phyloP scores from a whole-genome alignment of 2,797 vertebrate species.

The Oophaga sylvatica region DNA sequence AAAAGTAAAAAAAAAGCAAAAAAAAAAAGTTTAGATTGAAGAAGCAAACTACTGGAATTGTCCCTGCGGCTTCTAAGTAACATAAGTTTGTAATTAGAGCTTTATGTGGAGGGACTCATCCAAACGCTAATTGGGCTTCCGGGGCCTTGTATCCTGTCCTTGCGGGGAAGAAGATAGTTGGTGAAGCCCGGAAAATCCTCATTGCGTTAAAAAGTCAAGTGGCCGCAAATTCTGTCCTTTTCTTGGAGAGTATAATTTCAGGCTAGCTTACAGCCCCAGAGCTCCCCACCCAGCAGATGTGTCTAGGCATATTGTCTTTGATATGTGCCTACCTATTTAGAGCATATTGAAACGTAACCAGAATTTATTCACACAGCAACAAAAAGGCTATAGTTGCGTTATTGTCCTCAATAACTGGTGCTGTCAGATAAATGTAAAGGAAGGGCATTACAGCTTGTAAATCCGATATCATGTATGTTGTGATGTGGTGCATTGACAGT shows the following conservation, averaged over 20 bases:
- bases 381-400: constrained; percentile 55
- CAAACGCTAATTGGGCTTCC: constrained; percentile 22
- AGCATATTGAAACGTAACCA: not conserved
- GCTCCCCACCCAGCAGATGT: constrained; percentile 49
- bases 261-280: constrained; percentile 32
- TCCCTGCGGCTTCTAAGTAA: not conserved
- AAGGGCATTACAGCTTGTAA: constrained; percentile 50
- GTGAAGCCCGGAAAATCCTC: not conserved
- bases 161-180: constrained; percentile 31
- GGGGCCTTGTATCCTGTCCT: constrained; percentile 4
- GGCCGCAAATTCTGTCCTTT: constrained; percentile 33
- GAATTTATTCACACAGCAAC: not conserved
- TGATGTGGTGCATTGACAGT: constrained; percentile 66
- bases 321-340: not conserved
- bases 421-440: constrained; percentile 64
- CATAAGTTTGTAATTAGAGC: constrained; percentile 14
- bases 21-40: not conserved
- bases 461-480: constrained; percentile 65
- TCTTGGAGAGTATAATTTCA: constrained; percentile 47
- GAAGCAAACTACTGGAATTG: not conserved
- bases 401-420: constrained; percentile 61
- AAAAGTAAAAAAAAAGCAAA: not conserved
- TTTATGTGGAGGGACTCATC: constrained; percentile 23
- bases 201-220: constrained; percentile 40
- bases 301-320: constrained; percentile 36